Evolutionary conservation across 92 coral and sea anemone genomes (phyloP).

Genomic region (Epizoanthus stellaris): DNA sequence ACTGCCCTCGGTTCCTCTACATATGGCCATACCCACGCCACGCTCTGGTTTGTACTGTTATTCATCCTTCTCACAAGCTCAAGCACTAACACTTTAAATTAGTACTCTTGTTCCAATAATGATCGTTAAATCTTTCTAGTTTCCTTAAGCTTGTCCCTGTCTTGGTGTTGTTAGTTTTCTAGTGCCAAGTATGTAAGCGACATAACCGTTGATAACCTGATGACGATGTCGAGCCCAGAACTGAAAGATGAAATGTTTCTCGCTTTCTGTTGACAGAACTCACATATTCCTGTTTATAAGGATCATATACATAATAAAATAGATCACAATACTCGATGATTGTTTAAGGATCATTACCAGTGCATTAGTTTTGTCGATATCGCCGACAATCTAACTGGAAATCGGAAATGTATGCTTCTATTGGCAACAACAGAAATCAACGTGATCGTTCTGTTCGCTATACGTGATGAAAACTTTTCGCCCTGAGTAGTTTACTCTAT

Average conservation of each 20-base stretch:
- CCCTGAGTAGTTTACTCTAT: neutral
- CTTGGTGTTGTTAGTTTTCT: too few relatives aligned
- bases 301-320: too few relatives aligned
- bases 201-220: too few relatives aligned
- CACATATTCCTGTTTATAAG: neutral
- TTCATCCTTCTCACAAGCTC: neutral
- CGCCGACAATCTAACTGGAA: conserved; percentile 4
- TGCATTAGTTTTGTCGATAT: conserved; percentile 27
- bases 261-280: conserved; percentile 11
- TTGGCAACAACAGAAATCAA: neutral
- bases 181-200: too few relatives aligned
- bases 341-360: conserved; percentile 18
- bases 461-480: neutral
- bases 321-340: conserved; percentile 2
- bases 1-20: conserved; percentile 63
- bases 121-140: too few relatives aligned
- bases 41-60: neutral
- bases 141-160: too few relatives aligned
- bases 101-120: too few relatives aligned
- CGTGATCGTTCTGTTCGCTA: neutral
- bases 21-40: conserved; percentile 17
- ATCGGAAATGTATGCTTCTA: conserved; percentile 28
- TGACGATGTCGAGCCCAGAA: too few relatives aligned
- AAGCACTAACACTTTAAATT: neutral
- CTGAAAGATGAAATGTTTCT: too few relatives aligned